Evolutionary conservation across 1,140 invertebrate species (phyloP).

Genomic region (Heterodera schachtii): DNA sequence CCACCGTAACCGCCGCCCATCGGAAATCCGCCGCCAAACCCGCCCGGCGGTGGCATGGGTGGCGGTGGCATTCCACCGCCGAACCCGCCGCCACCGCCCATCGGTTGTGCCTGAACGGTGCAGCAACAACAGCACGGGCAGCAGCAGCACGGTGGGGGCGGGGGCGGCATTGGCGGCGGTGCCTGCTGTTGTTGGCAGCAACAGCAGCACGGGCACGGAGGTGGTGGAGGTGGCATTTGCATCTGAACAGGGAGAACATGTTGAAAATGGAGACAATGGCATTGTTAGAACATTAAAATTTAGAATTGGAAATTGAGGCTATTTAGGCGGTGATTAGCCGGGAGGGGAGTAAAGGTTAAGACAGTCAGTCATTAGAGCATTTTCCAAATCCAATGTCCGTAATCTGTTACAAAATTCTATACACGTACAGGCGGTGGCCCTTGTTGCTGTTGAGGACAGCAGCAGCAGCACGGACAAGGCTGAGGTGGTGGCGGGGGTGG

Average conservation of each 20-base stretch:
- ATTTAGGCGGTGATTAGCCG: too few species aligned
- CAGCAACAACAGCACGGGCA: conserved; percentile 29
- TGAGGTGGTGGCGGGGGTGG: conserved; percentile 18
- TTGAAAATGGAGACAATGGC: too few species aligned
- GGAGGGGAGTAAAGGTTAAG: too few species aligned
- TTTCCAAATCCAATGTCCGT: too few species aligned
- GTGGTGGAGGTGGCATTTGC: conserved; percentile 11
- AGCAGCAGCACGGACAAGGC: conserved; percentile 30
- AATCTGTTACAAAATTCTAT: too few species aligned
- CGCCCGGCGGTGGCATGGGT: neutral
- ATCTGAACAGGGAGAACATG: neutral
- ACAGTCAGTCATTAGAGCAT: too few species aligned
- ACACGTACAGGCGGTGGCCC: neutral
- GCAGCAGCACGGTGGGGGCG: conserved; percentile 22
- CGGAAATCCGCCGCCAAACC: conserved; percentile 12
- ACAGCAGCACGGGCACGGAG: conserved; percentile 29
- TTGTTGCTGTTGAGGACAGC: conserved; percentile 6
- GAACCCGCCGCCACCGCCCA: neutral
- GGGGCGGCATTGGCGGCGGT: conserved; percentile 20
- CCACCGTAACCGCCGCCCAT: conserved; percentile 6
- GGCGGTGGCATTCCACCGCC: conserved; percentile 13
- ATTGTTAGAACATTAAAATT: too few species aligned
- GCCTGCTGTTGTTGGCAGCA: conserved; percentile 13
- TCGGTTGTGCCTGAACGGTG: conserved; percentile 20
- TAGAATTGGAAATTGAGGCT: too few species aligned